These are phyloP conservation scores for Ceyx melanurus DNA, from an alignment of 2,113 vertebrate species.

Conservation along the genomic window DNA sequence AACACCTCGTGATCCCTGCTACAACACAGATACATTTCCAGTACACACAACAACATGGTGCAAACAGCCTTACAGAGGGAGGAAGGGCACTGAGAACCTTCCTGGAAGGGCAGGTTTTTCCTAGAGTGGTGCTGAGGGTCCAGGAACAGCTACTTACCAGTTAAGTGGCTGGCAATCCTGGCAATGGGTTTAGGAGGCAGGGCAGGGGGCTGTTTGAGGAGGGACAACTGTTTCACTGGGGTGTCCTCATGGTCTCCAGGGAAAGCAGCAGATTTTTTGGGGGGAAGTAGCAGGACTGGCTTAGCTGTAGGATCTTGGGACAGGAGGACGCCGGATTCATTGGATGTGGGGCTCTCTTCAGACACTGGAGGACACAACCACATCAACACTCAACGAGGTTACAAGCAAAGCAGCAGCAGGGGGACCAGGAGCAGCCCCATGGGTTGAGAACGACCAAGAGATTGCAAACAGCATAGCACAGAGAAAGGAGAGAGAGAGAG, in stretches of 20 bases:
- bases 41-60: neutral
- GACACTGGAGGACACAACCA: slow-evolving; percentile 86
- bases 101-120: neutral
- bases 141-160: slow-evolving; percentile 82
- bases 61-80: neutral
- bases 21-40: neutral
- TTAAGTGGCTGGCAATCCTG: slow-evolving; percentile 93
- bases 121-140: slow-evolving; percentile 12
- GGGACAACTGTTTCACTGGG: slow-evolving; percentile 88
- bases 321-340: slow-evolving; percentile 84
- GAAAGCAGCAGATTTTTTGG: slow-evolving; percentile 91
- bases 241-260: slow-evolving; percentile 90
- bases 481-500: neutral
- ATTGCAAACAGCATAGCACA: neutral
- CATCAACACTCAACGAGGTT: slow-evolving; percentile 79
- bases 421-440: too few species aligned
- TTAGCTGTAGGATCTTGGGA: slow-evolving; percentile 92
- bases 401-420: slow-evolving; percentile 60
- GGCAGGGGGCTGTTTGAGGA: slow-evolving; percentile 97
- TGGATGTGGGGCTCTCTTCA: slow-evolving; percentile 88
- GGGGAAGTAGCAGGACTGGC: slow-evolving; percentile 87
- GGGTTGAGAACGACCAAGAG: neutral
- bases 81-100: neutral
- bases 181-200: slow-evolving; percentile 97
- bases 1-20: rapidly evolving